A percentile compares a stretch with the other conserved stretches of the same genome.
phyloP scores from a whole-genome alignment of 64 coral and sea anemone genomes.

The Cladopsammia gracilis region DNA sequence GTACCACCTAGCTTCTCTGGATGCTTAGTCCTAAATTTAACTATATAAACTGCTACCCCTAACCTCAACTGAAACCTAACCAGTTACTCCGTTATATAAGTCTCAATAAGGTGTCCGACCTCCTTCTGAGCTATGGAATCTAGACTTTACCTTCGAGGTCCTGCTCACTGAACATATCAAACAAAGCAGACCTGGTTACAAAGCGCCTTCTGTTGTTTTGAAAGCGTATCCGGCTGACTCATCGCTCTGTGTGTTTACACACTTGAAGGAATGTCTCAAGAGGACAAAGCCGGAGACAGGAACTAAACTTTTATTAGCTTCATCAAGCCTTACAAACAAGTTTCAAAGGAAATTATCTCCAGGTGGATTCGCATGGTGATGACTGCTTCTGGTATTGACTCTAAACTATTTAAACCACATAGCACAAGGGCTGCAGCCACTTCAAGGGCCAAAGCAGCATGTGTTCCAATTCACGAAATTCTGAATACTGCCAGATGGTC shows the following conservation, averaged over 20 bases:
- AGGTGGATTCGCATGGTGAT: constrained; percentile 30
- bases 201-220: constrained; percentile 12
- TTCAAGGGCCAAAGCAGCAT: constrained; percentile 13
- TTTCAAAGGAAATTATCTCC: constrained; percentile 21
- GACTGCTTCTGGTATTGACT: not conserved
- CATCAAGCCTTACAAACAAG: constrained; percentile 1
- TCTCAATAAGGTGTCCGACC: too few species aligned
- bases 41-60: too few species aligned
- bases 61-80: too few species aligned
- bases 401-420: not conserved
- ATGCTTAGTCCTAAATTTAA: too few species aligned
- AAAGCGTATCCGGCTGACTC: constrained; percentile 11
- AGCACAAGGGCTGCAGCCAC: constrained; percentile 28
- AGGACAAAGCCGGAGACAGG: not conserved
- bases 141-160: too few species aligned
- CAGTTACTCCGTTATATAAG: too few species aligned
- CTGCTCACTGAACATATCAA: constrained; percentile 30
- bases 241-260: not conserved
- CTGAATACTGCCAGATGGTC: constrained; percentile 7
- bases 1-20: too few species aligned
- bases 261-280: constrained; percentile 27
- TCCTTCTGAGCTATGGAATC: too few species aligned
- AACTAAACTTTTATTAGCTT: constrained; percentile 48
- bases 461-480: constrained; percentile 13
- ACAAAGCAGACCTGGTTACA: constrained; percentile 58